Evolutionary conservation across 2,113 vertebrate genomes (phyloP).

Genomic region (Marmota flaviventris): DNA sequence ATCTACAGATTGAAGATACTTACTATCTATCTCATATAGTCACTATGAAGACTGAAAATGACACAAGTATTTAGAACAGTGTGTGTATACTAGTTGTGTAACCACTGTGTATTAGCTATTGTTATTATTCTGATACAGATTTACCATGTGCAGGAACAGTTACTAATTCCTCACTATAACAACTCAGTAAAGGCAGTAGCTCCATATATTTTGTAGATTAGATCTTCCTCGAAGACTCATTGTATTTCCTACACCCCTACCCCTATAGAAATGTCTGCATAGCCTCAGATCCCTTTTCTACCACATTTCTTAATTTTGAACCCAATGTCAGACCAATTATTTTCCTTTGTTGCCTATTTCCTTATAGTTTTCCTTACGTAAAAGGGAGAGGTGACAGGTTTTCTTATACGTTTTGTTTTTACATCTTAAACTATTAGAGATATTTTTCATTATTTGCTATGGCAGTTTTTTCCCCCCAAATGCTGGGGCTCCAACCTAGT

Average conservation of each 20-base stretch:
- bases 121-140: not conserved
- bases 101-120: not conserved
- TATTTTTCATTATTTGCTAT: conserved; percentile 12
- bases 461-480: not conserved
- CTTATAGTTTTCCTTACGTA: not conserved
- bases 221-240: not conserved
- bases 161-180: not conserved
- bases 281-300: not conserved
- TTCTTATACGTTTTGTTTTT: not conserved
- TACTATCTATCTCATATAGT: not conserved
- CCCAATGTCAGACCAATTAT: not conserved
- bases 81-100: not conserved
- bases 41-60: not conserved
- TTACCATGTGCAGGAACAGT: not conserved
- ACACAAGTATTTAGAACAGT: not conserved
- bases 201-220: not conserved
- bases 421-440: not conserved
- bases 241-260: not conserved
- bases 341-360: not conserved
- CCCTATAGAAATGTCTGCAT: not conserved
- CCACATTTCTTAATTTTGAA: conserved; percentile 17
- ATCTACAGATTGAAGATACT: not conserved
- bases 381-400: no score
- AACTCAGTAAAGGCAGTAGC: not conserved
- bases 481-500: not conserved